Base-by-base conservation (phyloP, 1,140 invertebrate species). In the Microplitis demolitor region DNA sequence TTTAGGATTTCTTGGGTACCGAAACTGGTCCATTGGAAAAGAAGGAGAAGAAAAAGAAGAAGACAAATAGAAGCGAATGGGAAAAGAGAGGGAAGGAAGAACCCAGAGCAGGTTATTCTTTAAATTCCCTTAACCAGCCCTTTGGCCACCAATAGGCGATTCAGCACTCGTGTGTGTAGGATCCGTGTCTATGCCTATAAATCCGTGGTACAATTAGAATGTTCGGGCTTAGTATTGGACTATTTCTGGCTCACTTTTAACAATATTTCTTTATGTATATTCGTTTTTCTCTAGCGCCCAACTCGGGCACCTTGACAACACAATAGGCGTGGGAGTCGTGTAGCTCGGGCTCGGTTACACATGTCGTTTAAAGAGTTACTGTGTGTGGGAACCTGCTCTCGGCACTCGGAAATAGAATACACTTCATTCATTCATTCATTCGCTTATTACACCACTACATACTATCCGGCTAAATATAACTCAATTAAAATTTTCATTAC, bases 241-340 rank as follows among this genome's bases (percentile, higher is more conserved):
- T 35, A n/a, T 24, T 63, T 73, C 58, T 50, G 54, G 61, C 56
- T 11, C 63, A 77, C 78, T 69, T 76, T 77, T 78, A 74, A 39
- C 45, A 74, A 78, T 45, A 34, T 45, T 50, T 24, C 33, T 60
- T 70, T 34, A 53, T 39, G 13, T 24, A 34, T 70, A 62, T 39
- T 34, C 63, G n/a, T 71, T 64, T 71, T 71, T 51, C 51, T 56
- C 58, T 33, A 50, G 39, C 45, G n/a, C 67, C 63, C 70, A 69
- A 50, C 63, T 73, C 76, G 75, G 78, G 78, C 79, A 79, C 74
- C 78, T 82, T 76, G 76, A 80, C 81, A 45, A 45, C 39, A 45
- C 39, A 83, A 85, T 83, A 81, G 77, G 83, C 85, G 85, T 86
- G 85, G 85, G 86, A 86, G 83, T 86, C 78, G 76, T 74, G 71